Evolutionary conservation across 2,888 invertebrate genomes (phyloP).

Genomic region (Petrolisthes cinctipes): DNA sequence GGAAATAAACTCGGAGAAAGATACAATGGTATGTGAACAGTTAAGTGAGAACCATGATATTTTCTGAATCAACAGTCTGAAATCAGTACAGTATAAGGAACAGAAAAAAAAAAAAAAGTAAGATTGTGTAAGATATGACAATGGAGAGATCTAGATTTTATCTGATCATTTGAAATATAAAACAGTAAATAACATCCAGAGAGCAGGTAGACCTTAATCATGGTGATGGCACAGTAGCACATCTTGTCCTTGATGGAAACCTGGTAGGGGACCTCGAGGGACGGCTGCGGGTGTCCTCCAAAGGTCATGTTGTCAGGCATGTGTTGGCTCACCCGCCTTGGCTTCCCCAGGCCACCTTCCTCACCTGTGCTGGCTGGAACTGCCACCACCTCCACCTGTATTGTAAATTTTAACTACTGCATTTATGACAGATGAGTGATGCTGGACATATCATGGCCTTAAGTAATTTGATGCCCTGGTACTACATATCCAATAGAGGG

Average conservation of each 20-base stretch:
- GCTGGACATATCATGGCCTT: not conserved
- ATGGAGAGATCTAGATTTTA: too few relatives aligned
- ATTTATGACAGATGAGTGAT: not conserved
- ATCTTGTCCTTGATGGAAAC: conserved; percentile 89
- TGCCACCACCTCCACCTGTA: conserved; percentile 80
- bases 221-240: conserved; percentile 93
- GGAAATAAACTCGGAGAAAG: not conserved
- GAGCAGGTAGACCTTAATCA: conserved; percentile 82
- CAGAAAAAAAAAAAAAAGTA: too few relatives aligned
- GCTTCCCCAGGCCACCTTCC: conserved; percentile 75
- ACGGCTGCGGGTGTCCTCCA: conserved; percentile 77
- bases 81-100: not conserved
- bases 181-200: too few relatives aligned
- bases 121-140: too few relatives aligned
- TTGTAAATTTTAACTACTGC: not conserved
- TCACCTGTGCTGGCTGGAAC: conserved; percentile 80
- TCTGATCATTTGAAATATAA: too few relatives aligned
- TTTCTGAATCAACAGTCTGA: not conserved
- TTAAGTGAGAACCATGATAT: not conserved
- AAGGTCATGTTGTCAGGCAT: conserved; percentile 74
- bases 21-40: not conserved
- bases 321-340: conserved; percentile 73
- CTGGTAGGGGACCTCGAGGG: conserved; percentile 82
- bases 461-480: not conserved
- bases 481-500: too few relatives aligned